Conservation (phyloP, 2,797 vertebrate species). For the Lacerta viridis region DNA sequence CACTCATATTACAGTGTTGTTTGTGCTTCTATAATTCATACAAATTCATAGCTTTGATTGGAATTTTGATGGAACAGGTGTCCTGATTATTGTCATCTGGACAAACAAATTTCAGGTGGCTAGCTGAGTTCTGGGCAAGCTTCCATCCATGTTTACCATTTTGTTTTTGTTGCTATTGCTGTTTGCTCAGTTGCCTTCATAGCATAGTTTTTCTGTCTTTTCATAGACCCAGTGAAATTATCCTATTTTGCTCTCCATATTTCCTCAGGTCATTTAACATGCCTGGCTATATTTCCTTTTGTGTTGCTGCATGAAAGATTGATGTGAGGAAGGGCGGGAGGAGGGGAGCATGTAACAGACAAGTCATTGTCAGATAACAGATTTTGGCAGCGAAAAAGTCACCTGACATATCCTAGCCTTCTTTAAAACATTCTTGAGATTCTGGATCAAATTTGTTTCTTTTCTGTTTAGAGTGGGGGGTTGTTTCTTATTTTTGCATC, state of each 20-base stretch:
- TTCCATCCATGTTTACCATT: neutral
- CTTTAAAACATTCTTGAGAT: neutral
- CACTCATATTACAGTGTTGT: neutral
- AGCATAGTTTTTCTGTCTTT: constrained; percentile 54
- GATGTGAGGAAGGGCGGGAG: neutral
- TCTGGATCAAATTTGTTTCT: neutral
- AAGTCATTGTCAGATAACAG: neutral
- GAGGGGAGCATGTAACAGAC: constrained; percentile 10
- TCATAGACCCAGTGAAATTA: constrained; percentile 60
- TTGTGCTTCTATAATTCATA: neutral
- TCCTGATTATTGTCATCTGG: neutral
- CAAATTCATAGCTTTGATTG: neutral
- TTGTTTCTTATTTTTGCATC: neutral
- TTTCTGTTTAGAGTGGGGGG: neutral
- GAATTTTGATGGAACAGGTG: constrained; percentile 20
- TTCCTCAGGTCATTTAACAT: constrained; percentile 72
- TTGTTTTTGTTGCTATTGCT: constrained; percentile 30
- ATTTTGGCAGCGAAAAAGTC: constrained; percentile 8
- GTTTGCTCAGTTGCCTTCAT: constrained; percentile 58
- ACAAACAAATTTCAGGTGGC: constrained; percentile 30
- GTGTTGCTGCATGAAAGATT: constrained; percentile 2
- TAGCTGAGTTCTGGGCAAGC: constrained; percentile 37
- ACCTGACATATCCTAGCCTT: constrained; percentile 5
- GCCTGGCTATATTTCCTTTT: constrained; percentile 14
- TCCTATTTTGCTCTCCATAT: constrained; percentile 51